phyloP scores from a whole-genome alignment of 2,113 vertebrate species.

The Apaloderma vittatum region DNA sequence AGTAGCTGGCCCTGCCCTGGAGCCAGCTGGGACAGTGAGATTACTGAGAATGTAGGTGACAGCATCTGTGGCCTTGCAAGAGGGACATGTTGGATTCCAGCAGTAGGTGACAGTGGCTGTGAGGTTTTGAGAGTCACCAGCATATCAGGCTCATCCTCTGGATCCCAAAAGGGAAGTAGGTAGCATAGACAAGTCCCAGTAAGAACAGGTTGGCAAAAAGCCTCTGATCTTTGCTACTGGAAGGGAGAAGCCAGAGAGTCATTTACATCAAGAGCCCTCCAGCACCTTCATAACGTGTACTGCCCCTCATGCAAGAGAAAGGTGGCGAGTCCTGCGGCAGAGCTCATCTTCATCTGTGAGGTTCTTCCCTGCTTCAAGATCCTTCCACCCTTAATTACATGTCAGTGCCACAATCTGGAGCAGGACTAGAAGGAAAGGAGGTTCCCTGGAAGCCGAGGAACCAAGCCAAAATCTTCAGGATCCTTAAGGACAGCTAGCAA shows the following conservation, averaged over 20 bases:
- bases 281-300: fast-evolving
- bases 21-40: fast-evolving
- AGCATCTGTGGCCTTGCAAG: not conserved
- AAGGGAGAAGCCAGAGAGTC: not conserved
- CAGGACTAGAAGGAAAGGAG: not conserved
- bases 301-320: not conserved
- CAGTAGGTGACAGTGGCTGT: not conserved
- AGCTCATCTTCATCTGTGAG: not conserved
- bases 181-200: fast-evolving
- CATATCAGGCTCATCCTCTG: not conserved
- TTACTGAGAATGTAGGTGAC: not conserved
- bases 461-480: not conserved
- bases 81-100: fast-evolving
- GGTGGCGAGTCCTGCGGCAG: fast-evolving
- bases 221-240: not conserved
- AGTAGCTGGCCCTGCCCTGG: not conserved
- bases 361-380: not conserved
- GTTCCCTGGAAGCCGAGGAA: not conserved
- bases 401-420: not conserved
- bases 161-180: not conserved
- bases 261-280: not conserved
- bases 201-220: not conserved
- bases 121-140: not conserved
- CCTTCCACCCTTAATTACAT: not conserved
- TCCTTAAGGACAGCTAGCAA: not conserved